Percentiles rank a stretch among this genome's conserved stretches.
Evolutionary conservation across 2,888 invertebrate species (phyloP).

Genomic region (Cephus nigrinus): DNA sequence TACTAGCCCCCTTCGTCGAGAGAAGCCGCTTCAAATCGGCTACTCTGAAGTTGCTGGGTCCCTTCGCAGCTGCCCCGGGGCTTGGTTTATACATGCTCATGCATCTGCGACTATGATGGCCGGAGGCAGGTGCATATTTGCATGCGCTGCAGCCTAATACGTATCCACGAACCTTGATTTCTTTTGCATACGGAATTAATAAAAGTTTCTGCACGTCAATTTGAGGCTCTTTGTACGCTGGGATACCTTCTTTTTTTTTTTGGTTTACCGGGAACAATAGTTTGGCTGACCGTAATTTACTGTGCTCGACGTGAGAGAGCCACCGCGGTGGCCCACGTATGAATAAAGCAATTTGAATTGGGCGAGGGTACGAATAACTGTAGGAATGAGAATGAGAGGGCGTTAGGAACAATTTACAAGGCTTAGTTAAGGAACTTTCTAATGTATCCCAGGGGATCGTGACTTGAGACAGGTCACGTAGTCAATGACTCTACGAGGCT

Average conservation of each 20-base stretch:
- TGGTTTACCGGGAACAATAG: not conserved
- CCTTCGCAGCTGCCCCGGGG: slow-evolving; percentile 44
- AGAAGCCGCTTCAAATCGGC: slow-evolving; percentile 6
- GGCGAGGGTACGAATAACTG: not conserved
- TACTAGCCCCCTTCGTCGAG: not conserved
- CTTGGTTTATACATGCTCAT: not conserved
- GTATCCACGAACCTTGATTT: not conserved
- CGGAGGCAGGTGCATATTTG: not conserved
- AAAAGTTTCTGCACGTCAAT: not conserved
- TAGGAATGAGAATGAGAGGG: not conserved
- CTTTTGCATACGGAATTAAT: not conserved
- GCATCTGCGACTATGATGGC: not conserved
- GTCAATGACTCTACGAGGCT: not conserved
- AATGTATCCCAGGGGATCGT: not conserved
- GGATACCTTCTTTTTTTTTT: not conserved
- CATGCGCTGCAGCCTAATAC: not conserved
- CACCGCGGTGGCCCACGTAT: not conserved
- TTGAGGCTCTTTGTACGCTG: not conserved
- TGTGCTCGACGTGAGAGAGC: not conserved
- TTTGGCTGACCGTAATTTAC: not conserved
- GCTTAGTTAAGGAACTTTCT: not conserved
- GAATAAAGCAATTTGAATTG: slow-evolving; percentile 1
- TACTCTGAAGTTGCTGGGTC: slow-evolving; percentile 19
- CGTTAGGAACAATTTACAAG: not conserved
- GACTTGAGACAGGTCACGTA: not conserved